Base-by-base conservation (phyloP, 2,888 invertebrate genomes). In the Drosophila sordidula region DNA sequence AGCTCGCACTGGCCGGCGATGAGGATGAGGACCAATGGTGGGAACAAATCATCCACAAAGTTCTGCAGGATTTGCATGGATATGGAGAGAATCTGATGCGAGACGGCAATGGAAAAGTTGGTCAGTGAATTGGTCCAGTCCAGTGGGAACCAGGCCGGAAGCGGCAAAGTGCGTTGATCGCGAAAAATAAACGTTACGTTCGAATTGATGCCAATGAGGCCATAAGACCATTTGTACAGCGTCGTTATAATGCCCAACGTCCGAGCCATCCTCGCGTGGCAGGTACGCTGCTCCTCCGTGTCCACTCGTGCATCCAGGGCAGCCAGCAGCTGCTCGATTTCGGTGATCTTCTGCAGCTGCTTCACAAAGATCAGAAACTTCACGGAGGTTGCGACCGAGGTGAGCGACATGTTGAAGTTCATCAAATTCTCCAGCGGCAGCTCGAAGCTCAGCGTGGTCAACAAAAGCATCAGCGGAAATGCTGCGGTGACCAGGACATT, bases 141-240 rank as follows among this genome's bases (percentile, higher is more conserved):
- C 22, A 74, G 36, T 0, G 88, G 84, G 12, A 77, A 68, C 83
- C 86, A 79, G 22, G 61, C 34, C 1, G 77, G 71, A n/a, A 75
- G 36, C 0, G 83, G 80, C n/a, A 84, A 18, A 16, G 42, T 34
- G 0, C 86, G 75, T 4, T 69, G 42, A 0, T 14, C 16, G 0
- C 26, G 25, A 11, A 78, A 55, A 0, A 73, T 0, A 36, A 78
- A 54, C 0, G 51, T 22, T 2, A 47, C 0, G 3, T 26, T 49
- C 0, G 63, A n/a, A 22, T 26, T 61, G 14, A 80, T 0, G 0
- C 26, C 5, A 0, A 59, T n/a, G 0, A 14, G 0, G 3, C 6
- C 1, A 18, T 38, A 83, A 2, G 41, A 29, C 6, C 18, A 52
- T 9, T 52, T 56, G 14, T 58, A 83, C 4, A 72, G n/a, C 41